Evolutionary conservation across 2,113 vertebrate species (phyloP), one percentile per base, ranked within the genome.

Genomic region (Pungitius pungitius): DNA sequence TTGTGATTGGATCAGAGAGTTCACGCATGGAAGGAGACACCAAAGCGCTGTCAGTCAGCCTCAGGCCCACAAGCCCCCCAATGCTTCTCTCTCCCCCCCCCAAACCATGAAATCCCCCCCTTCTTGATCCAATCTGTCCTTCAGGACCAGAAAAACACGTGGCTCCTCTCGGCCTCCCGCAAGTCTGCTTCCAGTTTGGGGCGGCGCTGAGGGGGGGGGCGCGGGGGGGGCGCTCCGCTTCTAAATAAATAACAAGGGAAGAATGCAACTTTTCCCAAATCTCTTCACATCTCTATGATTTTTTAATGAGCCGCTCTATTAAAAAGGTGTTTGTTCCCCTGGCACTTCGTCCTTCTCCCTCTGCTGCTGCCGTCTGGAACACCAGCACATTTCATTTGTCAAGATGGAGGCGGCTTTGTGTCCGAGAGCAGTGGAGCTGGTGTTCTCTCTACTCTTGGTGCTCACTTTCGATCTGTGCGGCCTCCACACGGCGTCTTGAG

Each of bases 101-200:
- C 64, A 68, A 87, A 85, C 89, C 88, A 84, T 86, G 78, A 90
- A 85, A 91, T 86, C 77, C 74, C 84, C 76, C 61, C 58, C 54
- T 81, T 75, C 80, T 85, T 81, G 73, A 85, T 89, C 85, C 78
- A 89, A 89, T 89, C 77, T 85, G 87, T 89, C 84, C 84, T 86
- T 71, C 66, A 82, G 83, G 85, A 81, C 78, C 85, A 82, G 57
- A 87, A 88, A 85, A 92, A 88, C 84, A 89, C 76, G 78, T 78
- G 82, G 47, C 85, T 85, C 88, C 87, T 88, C 87, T 30, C 27
- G 47, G 86, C 80, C 79, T 83, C 83, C 83, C 82, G 83, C 65
- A 88, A 91, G 90, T 93, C 91, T 94, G 93, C 81, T 93, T 93
- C 86, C 74, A 91, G 90, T 94, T 93, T 93, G 71, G 81, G 73